Evolutionary conservation across 2,888 invertebrate species (phyloP).

Genomic region (Merodon equestris): DNA sequence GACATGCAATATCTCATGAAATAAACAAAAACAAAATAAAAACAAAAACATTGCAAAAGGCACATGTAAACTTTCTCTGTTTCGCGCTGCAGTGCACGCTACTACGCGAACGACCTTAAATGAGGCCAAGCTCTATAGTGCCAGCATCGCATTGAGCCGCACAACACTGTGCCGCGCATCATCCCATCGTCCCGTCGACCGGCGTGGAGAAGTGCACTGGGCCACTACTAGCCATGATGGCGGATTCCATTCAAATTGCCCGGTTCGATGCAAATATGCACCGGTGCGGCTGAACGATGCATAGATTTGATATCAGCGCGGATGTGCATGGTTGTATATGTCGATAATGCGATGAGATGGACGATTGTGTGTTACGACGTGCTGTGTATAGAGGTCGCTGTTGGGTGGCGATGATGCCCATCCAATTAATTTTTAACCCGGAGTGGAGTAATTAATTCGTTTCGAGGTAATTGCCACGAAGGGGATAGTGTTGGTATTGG

Average conservation of each 20-base stretch:
- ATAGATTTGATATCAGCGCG: slow-evolving; percentile 20
- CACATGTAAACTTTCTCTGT: slow-evolving; percentile 68
- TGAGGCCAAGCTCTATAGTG: slow-evolving; percentile 56
- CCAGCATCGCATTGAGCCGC: slow-evolving; percentile 15
- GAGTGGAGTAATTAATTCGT: slow-evolving; percentile 55
- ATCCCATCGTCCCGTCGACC: not conserved
- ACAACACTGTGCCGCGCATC: not conserved
- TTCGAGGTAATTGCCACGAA: slow-evolving; percentile 18
- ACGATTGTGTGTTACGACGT: slow-evolving; percentile 40
- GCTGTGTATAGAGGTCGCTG: slow-evolving; percentile 39
- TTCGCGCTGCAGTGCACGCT: slow-evolving; percentile 53
- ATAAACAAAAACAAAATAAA: slow-evolving; percentile 29
- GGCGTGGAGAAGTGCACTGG: too few species aligned
- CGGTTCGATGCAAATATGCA: slow-evolving; percentile 60
- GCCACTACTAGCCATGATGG: slow-evolving; percentile 29
- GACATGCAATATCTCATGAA: slow-evolving; percentile 57
- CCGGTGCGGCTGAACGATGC: slow-evolving; percentile 5
- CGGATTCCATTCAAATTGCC: slow-evolving; percentile 61
- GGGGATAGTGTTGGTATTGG: not conserved
- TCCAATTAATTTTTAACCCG: slow-evolving; percentile 42
- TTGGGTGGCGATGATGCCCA: slow-evolving; percentile 21
- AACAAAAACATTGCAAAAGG: not conserved
- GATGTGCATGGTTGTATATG: slow-evolving; percentile 38
- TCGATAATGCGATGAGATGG: slow-evolving; percentile 51
- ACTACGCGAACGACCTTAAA: slow-evolving; percentile 64